These are phyloP conservation scores for Prietella phreatophila DNA, from an alignment of 2,113 vertebrate species.

Conservation along the genomic window DNA sequence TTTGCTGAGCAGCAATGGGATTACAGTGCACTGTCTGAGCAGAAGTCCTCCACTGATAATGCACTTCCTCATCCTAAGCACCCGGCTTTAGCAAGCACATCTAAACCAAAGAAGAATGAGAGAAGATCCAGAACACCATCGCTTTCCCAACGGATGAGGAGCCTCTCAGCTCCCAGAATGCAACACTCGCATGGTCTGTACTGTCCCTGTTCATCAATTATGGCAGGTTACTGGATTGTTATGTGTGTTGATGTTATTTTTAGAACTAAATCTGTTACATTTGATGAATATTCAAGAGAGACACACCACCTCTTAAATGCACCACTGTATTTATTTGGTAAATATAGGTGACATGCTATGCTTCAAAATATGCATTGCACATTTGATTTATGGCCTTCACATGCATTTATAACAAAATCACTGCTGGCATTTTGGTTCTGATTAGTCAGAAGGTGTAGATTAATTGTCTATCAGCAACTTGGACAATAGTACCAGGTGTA, in stretches of 20 bases:
- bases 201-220: background rate
- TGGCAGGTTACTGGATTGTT: background rate
- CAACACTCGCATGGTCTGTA: background rate
- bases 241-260: background rate
- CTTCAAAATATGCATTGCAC: background rate
- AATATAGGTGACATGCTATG: background rate
- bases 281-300: background rate
- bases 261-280: background rate
- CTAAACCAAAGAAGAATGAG: slow-evolving; percentile 10
- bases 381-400: background rate
- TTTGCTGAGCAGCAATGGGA: slow-evolving; percentile 81
- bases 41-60: slow-evolving; percentile 5
- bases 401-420: background rate
- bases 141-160: slow-evolving; percentile 36
- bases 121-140: background rate
- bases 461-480: background rate
- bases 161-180: slow-evolving; percentile 21
- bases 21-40: slow-evolving; percentile 55
- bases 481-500: background rate
- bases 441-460: background rate
- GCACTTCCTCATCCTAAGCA: slow-evolving; percentile 22
- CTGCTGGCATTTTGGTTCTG: background rate
- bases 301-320: background rate
- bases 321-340: background rate
- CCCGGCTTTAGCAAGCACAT: background rate